Percentiles rank a stretch among this genome's conserved stretches.
Conservation (phyloP, 2,797 vertebrate species). For the Syngnathus rostellatus region DNA sequence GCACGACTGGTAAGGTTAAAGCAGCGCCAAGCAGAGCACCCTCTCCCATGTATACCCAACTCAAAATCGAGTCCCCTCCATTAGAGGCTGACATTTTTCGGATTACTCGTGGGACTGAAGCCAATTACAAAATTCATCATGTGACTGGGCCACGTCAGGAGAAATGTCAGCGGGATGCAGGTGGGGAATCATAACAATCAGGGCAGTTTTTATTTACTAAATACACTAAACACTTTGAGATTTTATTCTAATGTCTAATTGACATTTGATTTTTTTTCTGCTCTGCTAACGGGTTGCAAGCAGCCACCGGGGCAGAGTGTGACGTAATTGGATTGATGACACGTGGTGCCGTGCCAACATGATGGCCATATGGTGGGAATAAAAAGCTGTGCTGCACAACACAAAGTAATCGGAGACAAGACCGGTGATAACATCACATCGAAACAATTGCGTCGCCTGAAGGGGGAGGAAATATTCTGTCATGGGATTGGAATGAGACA, state of each 20-base stretch:
- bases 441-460: constrained; percentile 2
- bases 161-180: constrained; percentile 2
- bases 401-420: constrained; percentile 6
- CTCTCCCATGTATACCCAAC: constrained; percentile 8
- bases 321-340: constrained; percentile 5
- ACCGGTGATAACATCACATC: constrained; percentile 4
- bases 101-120: not conserved
- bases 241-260: not conserved
- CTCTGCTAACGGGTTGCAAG: not conserved
- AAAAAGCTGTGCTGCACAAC: constrained; percentile 5
- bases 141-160: constrained; percentile 1
- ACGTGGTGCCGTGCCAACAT: constrained; percentile 1
- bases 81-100: constrained; percentile 9
- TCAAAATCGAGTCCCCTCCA: constrained; percentile 16
- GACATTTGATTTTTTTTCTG: not conserved
- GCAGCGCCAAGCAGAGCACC: constrained; percentile 25
- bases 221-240: not conserved
- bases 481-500: constrained; percentile 1
- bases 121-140: not conserved
- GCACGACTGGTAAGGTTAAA: constrained; percentile 25
- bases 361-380: constrained; percentile 3
- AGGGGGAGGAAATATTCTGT: not conserved
- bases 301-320: not conserved
- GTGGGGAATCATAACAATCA: not conserved
- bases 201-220: not conserved